Evolutionary conservation across 2,113 vertebrate species (phyloP).

Genomic region (Leptosomus discolor): DNA sequence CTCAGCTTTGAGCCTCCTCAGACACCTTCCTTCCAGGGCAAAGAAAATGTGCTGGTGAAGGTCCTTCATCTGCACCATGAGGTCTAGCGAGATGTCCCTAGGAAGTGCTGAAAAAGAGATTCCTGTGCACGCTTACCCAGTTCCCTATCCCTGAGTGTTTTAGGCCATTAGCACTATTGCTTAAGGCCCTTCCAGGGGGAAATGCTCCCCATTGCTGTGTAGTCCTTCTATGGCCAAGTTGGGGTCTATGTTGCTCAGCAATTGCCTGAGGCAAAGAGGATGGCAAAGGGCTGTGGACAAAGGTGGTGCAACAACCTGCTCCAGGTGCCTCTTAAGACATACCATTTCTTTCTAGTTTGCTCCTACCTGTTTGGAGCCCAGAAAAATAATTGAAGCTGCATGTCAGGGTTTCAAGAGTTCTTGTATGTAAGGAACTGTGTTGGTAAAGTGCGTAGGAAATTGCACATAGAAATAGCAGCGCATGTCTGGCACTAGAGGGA

Average conservation of each 20-base stretch:
- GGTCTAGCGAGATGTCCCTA: neutral
- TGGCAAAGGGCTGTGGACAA: neutral
- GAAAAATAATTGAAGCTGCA: neutral
- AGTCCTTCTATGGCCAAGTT: neutral
- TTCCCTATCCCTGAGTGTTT: neutral
- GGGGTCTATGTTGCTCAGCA: neutral
- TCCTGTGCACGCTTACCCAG: rapidly evolving
- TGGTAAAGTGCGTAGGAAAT: neutral
- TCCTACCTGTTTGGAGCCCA: neutral
- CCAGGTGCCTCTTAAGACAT: neutral
- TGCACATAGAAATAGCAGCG: rapidly evolving
- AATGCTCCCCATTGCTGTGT: neutral
- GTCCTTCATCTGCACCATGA: neutral
- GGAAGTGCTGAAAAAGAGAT: neutral
- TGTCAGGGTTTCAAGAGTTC: neutral
- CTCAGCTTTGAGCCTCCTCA: neutral
- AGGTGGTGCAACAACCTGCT: neutral
- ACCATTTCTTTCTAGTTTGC: neutral
- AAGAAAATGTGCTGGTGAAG: neutral
- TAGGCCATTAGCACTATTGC: neutral
- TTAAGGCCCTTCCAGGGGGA: neutral
- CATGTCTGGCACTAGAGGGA: neutral
- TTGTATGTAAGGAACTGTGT: rapidly evolving
- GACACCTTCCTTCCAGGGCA: neutral
- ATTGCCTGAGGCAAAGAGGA: neutral